These are phyloP conservation scores for Propsilocerus akamusi DNA, from an alignment of 1,140 invertebrate genomes.

Conservation along the genomic window DNA sequence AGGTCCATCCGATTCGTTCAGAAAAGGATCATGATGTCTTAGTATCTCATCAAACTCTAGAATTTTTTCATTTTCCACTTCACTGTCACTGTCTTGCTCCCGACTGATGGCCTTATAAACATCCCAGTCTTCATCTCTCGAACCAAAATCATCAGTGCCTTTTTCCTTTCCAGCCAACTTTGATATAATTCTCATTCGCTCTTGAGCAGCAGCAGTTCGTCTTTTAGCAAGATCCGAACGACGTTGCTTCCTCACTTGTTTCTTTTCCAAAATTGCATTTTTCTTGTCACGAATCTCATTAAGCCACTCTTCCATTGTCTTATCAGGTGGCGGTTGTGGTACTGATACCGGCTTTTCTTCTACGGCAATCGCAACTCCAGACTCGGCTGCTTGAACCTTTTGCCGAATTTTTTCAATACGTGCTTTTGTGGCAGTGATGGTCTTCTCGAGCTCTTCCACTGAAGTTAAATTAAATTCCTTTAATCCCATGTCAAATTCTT, in stretches of 20 bases:
- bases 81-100: slow-evolving; percentile 67
- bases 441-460: slow-evolving; percentile 37
- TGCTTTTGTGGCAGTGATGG: slow-evolving; percentile 49
- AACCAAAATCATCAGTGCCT: slow-evolving; percentile 81
- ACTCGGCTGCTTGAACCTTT: slow-evolving; percentile 52
- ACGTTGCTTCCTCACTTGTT: slow-evolving; percentile 50
- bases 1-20: slow-evolving; percentile 23
- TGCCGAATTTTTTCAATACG: slow-evolving; percentile 63
- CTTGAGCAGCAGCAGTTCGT: slow-evolving; percentile 74
- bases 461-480: slow-evolving; percentile 35
- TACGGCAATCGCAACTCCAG: slow-evolving; percentile 19
- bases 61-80: slow-evolving; percentile 76
- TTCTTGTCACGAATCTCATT: slow-evolving; percentile 40
- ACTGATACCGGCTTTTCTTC: slow-evolving; percentile 31
- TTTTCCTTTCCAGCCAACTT: slow-evolving; percentile 68
- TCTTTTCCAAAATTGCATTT: slow-evolving; percentile 43
- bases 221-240: slow-evolving; percentile 75
- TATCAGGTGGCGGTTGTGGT: slow-evolving; percentile 27
- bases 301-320: slow-evolving; percentile 34
- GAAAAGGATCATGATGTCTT: slow-evolving; percentile 63
- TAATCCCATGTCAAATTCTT: slow-evolving; percentile 30
- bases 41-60: slow-evolving; percentile 72
- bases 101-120: slow-evolving; percentile 82
- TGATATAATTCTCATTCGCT: slow-evolving; percentile 84
- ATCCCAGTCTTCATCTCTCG: slow-evolving; percentile 88